Conservation (phyloP, 2,113 vertebrate species). For the Channa argus region DNA sequence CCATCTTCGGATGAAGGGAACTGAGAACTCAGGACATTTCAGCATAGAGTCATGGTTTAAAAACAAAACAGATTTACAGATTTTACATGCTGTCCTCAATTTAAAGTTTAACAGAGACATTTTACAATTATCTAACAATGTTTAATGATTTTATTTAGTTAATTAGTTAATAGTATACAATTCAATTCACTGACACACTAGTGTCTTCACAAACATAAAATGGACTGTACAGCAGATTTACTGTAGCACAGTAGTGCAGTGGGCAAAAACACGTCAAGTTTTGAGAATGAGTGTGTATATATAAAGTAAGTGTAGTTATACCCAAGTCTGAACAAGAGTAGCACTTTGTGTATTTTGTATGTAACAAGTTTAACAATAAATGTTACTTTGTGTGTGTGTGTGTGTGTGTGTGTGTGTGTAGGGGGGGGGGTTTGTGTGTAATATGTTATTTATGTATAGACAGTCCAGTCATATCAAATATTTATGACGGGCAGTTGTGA, state of each 20-base stretch:
- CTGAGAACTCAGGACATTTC: background rate
- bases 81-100: no score
- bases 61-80: background rate
- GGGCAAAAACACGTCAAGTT: constrained; percentile 76
- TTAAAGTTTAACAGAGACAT: constrained; percentile 37
- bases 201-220: constrained; percentile 86
- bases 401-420: constrained; percentile 39
- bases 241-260: constrained; percentile 74
- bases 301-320: constrained; percentile 75
- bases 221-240: constrained; percentile 83
- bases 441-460: constrained; percentile 77
- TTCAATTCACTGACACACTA: constrained; percentile 85
- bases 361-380: constrained; percentile 61
- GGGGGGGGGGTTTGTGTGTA: constrained; percentile 58
- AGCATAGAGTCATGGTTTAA: background rate
- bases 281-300: constrained; percentile 70
- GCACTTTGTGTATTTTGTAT: constrained; percentile 43
- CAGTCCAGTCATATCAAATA: constrained; percentile 83
- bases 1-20: background rate
- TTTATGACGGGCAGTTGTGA: constrained; percentile 66
- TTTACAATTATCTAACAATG: constrained; percentile 79
- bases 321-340: constrained; percentile 63
- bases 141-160: constrained; percentile 84
- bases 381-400: constrained; percentile 49
- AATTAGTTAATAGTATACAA: constrained; percentile 87